Conservation (phyloP, 2,113 vertebrate species). For the Callipepla squamata region DNA sequence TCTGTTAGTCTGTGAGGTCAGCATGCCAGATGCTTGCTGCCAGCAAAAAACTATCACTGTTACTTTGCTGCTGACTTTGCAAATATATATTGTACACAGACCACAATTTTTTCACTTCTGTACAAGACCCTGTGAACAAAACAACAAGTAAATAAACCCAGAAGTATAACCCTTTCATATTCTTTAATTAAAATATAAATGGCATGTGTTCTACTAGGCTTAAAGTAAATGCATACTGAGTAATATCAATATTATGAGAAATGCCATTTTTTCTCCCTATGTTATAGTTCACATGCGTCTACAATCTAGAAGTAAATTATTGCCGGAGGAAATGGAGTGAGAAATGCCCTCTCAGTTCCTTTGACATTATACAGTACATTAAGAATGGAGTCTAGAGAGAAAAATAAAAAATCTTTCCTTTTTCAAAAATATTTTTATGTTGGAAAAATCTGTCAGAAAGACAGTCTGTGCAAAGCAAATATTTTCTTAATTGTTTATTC, state of each 20-base stretch:
- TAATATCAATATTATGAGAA: neutral
- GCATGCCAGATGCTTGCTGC: neutral
- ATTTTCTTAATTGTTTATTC: neutral
- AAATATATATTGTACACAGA: neutral
- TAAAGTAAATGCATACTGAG: neutral
- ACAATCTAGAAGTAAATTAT: slow-evolving; percentile 15
- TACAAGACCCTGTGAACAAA: neutral
- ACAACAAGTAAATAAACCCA: neutral
- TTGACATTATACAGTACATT: slow-evolving; percentile 21
- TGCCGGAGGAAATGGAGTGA: slow-evolving; percentile 18
- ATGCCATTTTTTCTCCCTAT: neutral
- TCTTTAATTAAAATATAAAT: neutral
- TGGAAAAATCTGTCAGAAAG: neutral
- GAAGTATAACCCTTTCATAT: neutral
- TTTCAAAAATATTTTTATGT: neutral
- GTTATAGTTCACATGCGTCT: neutral
- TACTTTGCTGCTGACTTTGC: neutral
- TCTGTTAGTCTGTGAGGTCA: neutral
- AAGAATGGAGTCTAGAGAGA: neutral
- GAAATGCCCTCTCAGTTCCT: slow-evolving; percentile 39
- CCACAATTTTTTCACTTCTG: neutral
- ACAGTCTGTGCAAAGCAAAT: neutral
- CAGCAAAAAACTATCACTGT: neutral
- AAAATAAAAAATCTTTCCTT: neutral
- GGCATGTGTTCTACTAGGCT: neutral